These are phyloP conservation scores for Caenorhabditis sp. DNA, from an alignment of 2,888 invertebrate species.

Conservation along the genomic window DNA sequence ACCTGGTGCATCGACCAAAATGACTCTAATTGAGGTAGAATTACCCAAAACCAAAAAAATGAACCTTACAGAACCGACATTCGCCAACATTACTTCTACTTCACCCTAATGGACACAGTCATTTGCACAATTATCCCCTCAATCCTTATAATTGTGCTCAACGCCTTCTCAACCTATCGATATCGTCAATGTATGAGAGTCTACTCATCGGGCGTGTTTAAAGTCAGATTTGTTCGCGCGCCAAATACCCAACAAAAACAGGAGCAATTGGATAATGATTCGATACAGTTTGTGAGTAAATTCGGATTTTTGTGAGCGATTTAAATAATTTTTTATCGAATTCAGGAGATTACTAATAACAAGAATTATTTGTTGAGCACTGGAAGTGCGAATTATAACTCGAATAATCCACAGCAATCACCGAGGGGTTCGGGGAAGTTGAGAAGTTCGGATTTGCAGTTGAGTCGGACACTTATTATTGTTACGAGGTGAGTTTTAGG, in stretches of 20 bases:
- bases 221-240: constrained; percentile 61
- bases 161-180: constrained; percentile 64
- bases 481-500: too few relatives aligned
- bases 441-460: constrained; percentile 65
- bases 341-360: constrained; percentile 59
- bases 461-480: constrained; percentile 68
- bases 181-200: constrained; percentile 70
- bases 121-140: constrained; percentile 65
- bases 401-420: constrained; percentile 48
- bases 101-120: constrained; percentile 64
- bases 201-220: constrained; percentile 66
- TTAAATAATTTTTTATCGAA: constrained; percentile 1
- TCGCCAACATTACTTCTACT: constrained; percentile 59
- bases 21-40: too few relatives aligned
- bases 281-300: constrained; percentile 36
- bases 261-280: constrained; percentile 28
- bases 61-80: neutral
- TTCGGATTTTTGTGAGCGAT: neutral
- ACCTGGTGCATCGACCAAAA: too few relatives aligned
- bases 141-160: constrained; percentile 67
- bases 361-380: constrained; percentile 61
- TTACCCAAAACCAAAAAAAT: too few relatives aligned
- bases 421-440: constrained; percentile 56
- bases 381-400: constrained; percentile 22
- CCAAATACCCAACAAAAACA: constrained; percentile 37